These are phyloP conservation scores for Ctenomys sociabilis DNA, from an alignment of 2,113 vertebrate species.

Conservation along the genomic window DNA sequence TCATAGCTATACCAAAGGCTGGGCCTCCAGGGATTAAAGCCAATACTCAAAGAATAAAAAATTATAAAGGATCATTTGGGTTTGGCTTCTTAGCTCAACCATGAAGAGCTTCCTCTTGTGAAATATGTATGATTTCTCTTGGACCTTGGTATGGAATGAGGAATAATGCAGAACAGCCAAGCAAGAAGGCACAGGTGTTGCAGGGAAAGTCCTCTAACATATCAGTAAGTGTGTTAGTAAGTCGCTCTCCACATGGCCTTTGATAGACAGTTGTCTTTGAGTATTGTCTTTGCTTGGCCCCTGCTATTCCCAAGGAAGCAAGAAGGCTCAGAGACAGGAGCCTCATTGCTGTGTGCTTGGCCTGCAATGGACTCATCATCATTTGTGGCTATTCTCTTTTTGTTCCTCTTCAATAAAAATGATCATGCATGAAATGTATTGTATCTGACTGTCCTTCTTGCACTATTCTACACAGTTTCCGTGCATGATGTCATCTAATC, in stretches of 20 bases:
- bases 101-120: neutral
- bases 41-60: conserved; percentile 4
- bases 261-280: neutral
- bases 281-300: neutral
- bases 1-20: neutral
- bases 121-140: neutral
- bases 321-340: neutral
- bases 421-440: neutral
- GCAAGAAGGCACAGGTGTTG: neutral
- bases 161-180: neutral
- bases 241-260: neutral
- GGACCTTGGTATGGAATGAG: neutral
- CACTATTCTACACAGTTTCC: neutral
- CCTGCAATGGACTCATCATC: neutral
- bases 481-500: neutral
- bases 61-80: neutral
- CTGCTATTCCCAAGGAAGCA: neutral
- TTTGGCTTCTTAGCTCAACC: neutral
- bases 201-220: neutral
- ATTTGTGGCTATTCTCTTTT: neutral
- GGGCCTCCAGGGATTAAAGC: neutral
- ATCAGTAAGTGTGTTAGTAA: neutral
- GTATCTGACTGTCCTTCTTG: neutral
- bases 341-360: neutral
- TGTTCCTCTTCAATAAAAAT: neutral